These are phyloP conservation scores for Pavo muticus DNA, from an alignment of 2,113 vertebrate genomes.

Conservation along the genomic window DNA sequence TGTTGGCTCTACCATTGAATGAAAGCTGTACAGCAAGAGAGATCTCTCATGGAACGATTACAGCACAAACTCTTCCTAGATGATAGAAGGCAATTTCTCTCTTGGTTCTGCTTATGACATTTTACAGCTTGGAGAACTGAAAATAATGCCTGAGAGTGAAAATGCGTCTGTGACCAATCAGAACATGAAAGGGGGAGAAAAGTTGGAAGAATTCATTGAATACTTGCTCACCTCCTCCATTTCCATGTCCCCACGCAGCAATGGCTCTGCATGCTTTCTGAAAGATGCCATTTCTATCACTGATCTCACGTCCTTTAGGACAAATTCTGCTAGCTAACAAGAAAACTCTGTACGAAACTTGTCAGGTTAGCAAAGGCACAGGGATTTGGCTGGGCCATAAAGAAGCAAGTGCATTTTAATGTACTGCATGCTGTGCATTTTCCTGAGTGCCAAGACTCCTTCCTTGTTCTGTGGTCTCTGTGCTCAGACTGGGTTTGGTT, in stretches of 20 bases:
- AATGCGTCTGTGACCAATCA: slow-evolving; percentile 40
- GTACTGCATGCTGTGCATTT: background rate
- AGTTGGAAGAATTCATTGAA: background rate
- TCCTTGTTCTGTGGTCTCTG: background rate
- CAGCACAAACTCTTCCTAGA: background rate
- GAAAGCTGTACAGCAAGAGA: slow-evolving; percentile 13
- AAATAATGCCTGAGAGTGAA: background rate
- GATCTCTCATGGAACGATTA: background rate
- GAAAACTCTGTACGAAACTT: background rate
- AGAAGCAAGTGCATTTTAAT: background rate
- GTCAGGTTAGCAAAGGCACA: background rate
- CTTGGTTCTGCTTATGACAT: slow-evolving; percentile 1
- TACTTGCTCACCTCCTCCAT: background rate
- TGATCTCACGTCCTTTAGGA: background rate
- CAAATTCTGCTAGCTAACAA: background rate
- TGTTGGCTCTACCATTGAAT: slow-evolving; percentile 15
- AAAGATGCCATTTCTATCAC: background rate
- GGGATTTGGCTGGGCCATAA: background rate
- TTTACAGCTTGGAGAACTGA: slow-evolving; percentile 22
- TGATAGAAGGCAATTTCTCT: background rate
- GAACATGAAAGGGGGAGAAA: slow-evolving; percentile 35
- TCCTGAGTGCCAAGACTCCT: background rate
- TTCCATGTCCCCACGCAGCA: background rate
- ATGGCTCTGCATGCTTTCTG: background rate
- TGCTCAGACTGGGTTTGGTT: background rate